Conservation (phyloP, 2,797 vertebrate genomes). For the Crocodylus rhombifer region DNA sequence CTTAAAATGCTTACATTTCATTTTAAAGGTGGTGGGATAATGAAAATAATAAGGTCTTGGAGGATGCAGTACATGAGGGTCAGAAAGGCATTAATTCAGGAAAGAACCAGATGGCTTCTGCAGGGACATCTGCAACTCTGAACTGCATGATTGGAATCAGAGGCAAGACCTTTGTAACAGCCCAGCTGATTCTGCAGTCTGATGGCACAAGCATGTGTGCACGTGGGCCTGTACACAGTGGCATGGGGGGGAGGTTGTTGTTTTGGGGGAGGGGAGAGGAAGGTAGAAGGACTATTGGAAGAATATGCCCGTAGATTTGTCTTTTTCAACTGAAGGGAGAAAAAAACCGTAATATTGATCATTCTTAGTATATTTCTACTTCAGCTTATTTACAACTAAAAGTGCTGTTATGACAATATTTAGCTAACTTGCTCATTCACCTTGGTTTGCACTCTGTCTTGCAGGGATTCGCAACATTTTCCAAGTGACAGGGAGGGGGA, state of each 20-base stretch:
- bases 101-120: background rate
- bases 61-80: background rate
- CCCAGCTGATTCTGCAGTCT: background rate
- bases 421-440: background rate
- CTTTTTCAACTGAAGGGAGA: background rate
- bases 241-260: fast-evolving
- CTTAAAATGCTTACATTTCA: background rate
- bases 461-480: too few species aligned
- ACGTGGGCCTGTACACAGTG: fast-evolving
- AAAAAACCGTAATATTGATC: background rate
- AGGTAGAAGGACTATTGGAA: background rate
- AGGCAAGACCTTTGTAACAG: background rate
- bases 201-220: fast-evolving
- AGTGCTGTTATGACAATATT: fast-evolving
- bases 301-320: background rate
- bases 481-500: too few species aligned
- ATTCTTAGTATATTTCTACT: fast-evolving
- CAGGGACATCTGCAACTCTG: fast-evolving
- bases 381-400: background rate
- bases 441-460: background rate
- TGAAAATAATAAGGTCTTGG: background rate
- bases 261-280: fast-evolving
- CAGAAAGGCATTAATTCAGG: background rate
- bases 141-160: background rate
- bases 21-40: background rate